Conservation (phyloP, 2,888 invertebrate genomes). For the Pristionchus entomophagus region DNA sequence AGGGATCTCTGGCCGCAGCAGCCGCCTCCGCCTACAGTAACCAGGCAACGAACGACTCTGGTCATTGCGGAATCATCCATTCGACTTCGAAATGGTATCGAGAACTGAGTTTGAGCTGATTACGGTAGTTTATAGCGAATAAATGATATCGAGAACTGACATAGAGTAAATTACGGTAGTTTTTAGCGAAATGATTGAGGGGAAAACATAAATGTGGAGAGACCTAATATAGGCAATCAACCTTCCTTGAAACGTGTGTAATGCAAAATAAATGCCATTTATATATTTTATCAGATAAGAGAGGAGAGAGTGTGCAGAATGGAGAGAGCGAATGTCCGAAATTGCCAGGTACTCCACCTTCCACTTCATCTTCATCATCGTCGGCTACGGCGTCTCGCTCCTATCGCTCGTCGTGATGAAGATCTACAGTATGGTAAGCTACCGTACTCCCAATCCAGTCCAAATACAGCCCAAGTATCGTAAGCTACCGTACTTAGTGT, state of each 20-base stretch:
- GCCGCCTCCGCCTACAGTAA: constrained; percentile 15
- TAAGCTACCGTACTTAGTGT: too few species aligned
- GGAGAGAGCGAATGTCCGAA: too few species aligned
- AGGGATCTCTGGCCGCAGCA: not conserved
- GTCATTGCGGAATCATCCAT: constrained; percentile 65
- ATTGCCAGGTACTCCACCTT: constrained; percentile 67
- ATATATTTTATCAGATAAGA: too few species aligned
- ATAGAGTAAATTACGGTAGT: not conserved
- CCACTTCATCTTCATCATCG: constrained; percentile 63
- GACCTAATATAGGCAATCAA: too few species aligned
- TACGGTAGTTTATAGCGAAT: not conserved
- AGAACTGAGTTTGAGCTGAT: not conserved
- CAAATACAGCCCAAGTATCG: too few species aligned
- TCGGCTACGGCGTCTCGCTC: constrained; percentile 63
- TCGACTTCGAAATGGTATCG: constrained; percentile 61
- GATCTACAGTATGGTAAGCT: constrained; percentile 51
- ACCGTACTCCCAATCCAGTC: too few species aligned
- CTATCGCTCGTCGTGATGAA: constrained; percentile 57
- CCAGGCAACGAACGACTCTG: not conserved
- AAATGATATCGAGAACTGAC: not conserved
- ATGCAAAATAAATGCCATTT: too few species aligned
- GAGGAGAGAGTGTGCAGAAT: too few species aligned
- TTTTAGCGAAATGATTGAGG: not conserved
- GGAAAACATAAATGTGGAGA: too few species aligned
- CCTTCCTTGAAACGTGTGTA: not conserved